A percentile compares a stretch with the other conserved stretches of the same genome.
Evolutionary conservation across 1,140 invertebrate species (phyloP).

Genomic region (Brachystomella parvula): DNA sequence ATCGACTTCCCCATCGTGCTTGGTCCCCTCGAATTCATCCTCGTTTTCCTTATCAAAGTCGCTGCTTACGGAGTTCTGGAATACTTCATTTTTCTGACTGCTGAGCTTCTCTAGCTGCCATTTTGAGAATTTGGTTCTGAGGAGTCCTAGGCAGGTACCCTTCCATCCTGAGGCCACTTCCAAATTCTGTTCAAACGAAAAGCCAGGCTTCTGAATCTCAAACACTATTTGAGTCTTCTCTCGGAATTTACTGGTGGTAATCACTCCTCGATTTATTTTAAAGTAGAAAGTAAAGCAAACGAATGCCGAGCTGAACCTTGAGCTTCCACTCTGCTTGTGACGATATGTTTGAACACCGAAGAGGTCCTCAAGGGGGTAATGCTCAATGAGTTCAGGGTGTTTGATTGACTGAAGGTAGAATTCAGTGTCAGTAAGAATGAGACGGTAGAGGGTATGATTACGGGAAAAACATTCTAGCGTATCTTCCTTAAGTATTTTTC

Average conservation of each 20-base stretch:
- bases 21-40: neutral
- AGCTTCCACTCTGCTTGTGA: constrained; percentile 19
- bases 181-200: constrained; percentile 29
- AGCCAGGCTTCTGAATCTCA: constrained; percentile 24
- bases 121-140: constrained; percentile 23
- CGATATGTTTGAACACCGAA: constrained; percentile 34
- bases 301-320: neutral
- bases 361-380: constrained; percentile 27
- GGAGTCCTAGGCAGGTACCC: constrained; percentile 13
- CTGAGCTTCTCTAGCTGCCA: constrained; percentile 21
- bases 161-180: constrained; percentile 32
- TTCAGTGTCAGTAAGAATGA: constrained; percentile 23
- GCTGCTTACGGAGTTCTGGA: neutral
- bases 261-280: neutral
- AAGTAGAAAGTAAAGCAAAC: constrained; percentile 31
- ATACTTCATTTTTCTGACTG: neutral
- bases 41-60: neutral
- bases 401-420: constrained; percentile 17
- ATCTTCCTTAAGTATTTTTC: constrained; percentile 28
- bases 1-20: constrained; percentile 7
- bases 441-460: constrained; percentile 18
- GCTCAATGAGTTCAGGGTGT: constrained; percentile 13
- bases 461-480: constrained; percentile 28
- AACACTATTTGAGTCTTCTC: constrained; percentile 30
- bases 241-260: constrained; percentile 13